Base-by-base conservation (phyloP, 2,113 vertebrate species). In the Orycteropus afer region DNA sequence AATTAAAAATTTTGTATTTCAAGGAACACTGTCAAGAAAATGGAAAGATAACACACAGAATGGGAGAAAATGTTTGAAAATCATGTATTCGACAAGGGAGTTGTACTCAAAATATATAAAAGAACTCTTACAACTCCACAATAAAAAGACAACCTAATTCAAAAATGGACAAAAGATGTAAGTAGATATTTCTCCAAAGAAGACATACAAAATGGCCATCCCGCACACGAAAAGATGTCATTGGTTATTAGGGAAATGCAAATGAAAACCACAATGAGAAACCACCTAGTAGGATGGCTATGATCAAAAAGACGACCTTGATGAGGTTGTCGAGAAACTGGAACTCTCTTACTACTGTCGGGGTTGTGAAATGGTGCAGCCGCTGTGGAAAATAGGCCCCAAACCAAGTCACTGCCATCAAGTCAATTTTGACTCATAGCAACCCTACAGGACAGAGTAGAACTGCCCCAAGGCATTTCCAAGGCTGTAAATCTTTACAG, bases 1-100 rank as follows among this genome's bases (percentile, higher is more conserved):
- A 86, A 93, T n/a, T 59, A 74, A 90, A 37, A 9, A 9, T 55
- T 65, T 45, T 90, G 51, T 73, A 73, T 34, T 90, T 92, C 74
- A 94, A 84, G 90, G 17, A 14, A 76, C 5, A 57, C 20, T 17
- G 65, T 22, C 17, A 57, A 65, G 63, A 45, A 78, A 92, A 15
- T 22, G 32, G 63, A 86, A 86, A 79, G 86, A 81, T 2, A 83
- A 49, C 37, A 23, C 12, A 74, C 15, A 74, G 42, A 81, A 77
- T 22, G 51, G 69, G 25, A 88, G 78, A 69, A 51, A 88, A 71
- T 73, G 71, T 53, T 9, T 80, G 45, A 7, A 88, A 88, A 59
- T 91, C 40, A 42, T 29, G 7, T 23, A 42, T n/a, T 7, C 74
- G 49, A 37, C 90, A 47, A 73, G 55, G 73, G 51, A 42, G 17